Evolutionary conservation across 2,888 invertebrate genomes (phyloP).

Genomic region (Drosophila yooni): DNA sequence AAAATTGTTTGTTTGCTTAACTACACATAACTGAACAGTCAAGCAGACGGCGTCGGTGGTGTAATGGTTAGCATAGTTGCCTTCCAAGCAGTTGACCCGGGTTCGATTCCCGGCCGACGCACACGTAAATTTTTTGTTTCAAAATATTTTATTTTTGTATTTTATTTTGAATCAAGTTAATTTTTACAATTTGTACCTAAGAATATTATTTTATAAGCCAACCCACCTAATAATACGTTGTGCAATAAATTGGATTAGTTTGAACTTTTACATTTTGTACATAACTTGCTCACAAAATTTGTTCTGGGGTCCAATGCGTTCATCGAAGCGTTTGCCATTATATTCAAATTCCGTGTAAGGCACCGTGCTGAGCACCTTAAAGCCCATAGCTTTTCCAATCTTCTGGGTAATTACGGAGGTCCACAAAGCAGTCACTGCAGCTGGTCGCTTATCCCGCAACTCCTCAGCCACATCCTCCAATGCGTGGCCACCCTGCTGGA

Average conservation of each 20-base stretch:
- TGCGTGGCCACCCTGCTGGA: slow-evolving; percentile 86
- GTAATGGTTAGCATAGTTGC: slow-evolving; percentile 85
- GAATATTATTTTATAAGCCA: neutral
- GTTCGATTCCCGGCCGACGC: slow-evolving; percentile 85
- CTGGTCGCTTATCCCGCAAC: slow-evolving; percentile 70
- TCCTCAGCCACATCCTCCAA: slow-evolving; percentile 79
- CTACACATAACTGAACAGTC: accelerated
- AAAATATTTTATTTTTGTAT: neutral
- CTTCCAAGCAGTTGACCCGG: slow-evolving; percentile 85
- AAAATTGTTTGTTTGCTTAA: neutral
- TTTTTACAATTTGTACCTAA: slow-evolving; percentile 41
- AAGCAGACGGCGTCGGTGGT: slow-evolving; percentile 77
- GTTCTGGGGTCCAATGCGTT: slow-evolving; percentile 85
- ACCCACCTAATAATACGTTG: neutral
- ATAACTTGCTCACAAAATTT: slow-evolving; percentile 52
- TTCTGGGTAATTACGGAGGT: slow-evolving; percentile 87
- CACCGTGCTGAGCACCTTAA: slow-evolving; percentile 86
- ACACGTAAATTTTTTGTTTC: slow-evolving; percentile 57
- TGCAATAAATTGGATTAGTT: neutral
- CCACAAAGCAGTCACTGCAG: slow-evolving; percentile 87
- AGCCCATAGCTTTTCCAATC: slow-evolving; percentile 86
- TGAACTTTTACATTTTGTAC: slow-evolving; percentile 33
- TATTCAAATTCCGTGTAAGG: slow-evolving; percentile 86
- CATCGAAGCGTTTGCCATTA: slow-evolving; percentile 87
- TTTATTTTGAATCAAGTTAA: neutral